Percentiles rank a stretch among this genome's conserved stretches.
Conservation (phyloP, 2,113 vertebrate genomes). For the Chunga burmeisteri region DNA sequence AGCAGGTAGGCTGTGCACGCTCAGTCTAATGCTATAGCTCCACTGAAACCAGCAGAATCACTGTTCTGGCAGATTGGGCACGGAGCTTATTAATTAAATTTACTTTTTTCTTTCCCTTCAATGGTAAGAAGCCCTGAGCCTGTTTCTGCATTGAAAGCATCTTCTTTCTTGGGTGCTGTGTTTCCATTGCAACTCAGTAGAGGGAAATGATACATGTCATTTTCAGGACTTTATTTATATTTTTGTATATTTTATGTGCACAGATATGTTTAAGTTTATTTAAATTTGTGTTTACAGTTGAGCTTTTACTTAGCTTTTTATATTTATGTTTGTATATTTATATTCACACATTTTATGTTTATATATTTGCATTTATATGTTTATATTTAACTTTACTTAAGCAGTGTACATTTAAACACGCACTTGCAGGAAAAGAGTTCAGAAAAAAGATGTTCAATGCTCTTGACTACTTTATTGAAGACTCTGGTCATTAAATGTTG, state of each 20-base stretch:
- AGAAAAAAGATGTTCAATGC: not conserved
- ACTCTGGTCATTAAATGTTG: not conserved
- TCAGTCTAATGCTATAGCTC: not conserved
- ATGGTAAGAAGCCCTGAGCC: not conserved
- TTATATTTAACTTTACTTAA: not conserved
- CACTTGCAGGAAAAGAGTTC: not conserved
- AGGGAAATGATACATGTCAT: not conserved
- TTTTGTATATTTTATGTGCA: not conserved
- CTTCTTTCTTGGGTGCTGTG: not conserved
- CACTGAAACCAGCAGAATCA: not conserved
- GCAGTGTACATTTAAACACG: not conserved
- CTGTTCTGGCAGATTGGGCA: not conserved
- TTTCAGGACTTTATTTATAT: not conserved
- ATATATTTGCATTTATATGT: not conserved
- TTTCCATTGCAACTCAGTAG: not conserved
- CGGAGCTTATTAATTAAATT: not conserved
- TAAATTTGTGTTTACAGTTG: not conserved
- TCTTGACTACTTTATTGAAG: not conserved
- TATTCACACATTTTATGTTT: not conserved
- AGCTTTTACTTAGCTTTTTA: too few species aligned
- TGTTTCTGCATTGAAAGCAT: not conserved
- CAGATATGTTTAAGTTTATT: not conserved
- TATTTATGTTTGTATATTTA: not conserved
- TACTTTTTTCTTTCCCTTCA: not conserved
- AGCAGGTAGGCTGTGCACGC: not conserved